A percentile compares a stretch with the other conserved stretches of the same genome.
Evolutionary conservation across 2,113 vertebrate species (phyloP).

Genomic region (Pelmatolapia mariae): DNA sequence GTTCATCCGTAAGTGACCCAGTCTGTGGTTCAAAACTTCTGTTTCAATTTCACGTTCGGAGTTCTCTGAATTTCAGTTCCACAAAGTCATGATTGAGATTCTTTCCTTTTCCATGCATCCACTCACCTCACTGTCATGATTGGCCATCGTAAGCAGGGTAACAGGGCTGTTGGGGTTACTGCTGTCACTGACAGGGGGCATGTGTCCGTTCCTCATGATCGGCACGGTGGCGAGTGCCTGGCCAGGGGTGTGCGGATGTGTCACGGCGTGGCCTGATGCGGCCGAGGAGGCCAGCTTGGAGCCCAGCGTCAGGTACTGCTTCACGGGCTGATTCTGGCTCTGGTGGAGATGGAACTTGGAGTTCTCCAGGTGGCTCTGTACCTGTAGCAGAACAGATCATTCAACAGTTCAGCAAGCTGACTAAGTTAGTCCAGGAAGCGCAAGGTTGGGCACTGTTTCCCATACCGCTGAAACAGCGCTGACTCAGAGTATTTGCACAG

Average conservation of each 20-base stretch:
- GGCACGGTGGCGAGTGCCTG: conserved; percentile 67
- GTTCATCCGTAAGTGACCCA: neutral
- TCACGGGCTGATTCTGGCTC: conserved; percentile 83
- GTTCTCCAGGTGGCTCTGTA: conserved; percentile 86
- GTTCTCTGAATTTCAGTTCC: conserved; percentile 41
- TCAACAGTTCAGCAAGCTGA: neutral
- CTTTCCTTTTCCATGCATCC: neutral
- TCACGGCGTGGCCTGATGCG: conserved; percentile 64
- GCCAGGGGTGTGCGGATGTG: conserved; percentile 67
- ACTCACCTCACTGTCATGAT: conserved; percentile 80
- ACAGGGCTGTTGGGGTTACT: conserved; percentile 73
- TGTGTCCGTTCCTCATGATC: conserved; percentile 75
- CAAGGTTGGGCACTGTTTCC: neutral
- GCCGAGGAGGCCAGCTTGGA: conserved; percentile 77
- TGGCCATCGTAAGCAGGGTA: conserved; percentile 77
- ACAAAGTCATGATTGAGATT: neutral
- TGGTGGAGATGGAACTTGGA: conserved; percentile 85
- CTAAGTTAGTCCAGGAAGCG: neutral
- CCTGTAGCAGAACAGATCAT: conserved; percentile 60
- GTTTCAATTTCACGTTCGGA: neutral
- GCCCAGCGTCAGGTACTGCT: conserved; percentile 87
- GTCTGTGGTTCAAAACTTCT: neutral
- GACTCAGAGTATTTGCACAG: neutral
- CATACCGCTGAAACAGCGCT: neutral
- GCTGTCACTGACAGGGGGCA: conserved; percentile 62